Base-by-base conservation (phyloP, 2,888 invertebrate species). In the Pseudoips prasinana region DNA sequence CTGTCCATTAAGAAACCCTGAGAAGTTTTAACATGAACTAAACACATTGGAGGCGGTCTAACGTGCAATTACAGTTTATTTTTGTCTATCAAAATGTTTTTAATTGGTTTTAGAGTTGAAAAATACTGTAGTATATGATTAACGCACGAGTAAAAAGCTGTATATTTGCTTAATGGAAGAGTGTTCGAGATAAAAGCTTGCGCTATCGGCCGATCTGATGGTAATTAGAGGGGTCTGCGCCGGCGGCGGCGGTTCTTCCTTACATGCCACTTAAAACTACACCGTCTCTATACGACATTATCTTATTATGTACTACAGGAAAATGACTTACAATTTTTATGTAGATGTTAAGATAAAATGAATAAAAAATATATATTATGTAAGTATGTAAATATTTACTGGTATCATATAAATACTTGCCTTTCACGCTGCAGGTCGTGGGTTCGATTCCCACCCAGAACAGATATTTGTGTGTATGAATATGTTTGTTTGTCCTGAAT, bases 151-250 rank as follows among this genome's bases (percentile, higher is more conserved):
- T 73, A 69, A 77, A 75, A 77, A 84, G 81, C 78, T 84, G 87
- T 88, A 82, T 87, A 87, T 87, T 88, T 88, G 82, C 77, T 80
- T 88, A 87, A 87, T 87, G 87, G 88, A 87, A 78, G 69, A 76
- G 81, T 75, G 82, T 81, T 72, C 62, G 66, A 85, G 83, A 86
- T 87, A 86, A 87, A 85, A 86, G 86, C 82, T 55, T 54, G 72
- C 79, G 82, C 72, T 87, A 87, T 87, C 87, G 68, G 68, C 43
- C 66, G 73, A 85, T 87, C 88, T 72, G 35, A 47, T 43, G 49
- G 44, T 87, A 87, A 87, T 87, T 87, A 87, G 77, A 86, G 88
- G 84, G 77, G 52, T 43, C 58, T 45, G 42, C 39, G 46, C 54
- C 47, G 39, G 44, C 51, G 57, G 48, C 54, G 57, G 43, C 57